These are phyloP conservation scores for Amia ocellicauda DNA, from an alignment of 2,113 vertebrate species.

Conservation along the genomic window DNA sequence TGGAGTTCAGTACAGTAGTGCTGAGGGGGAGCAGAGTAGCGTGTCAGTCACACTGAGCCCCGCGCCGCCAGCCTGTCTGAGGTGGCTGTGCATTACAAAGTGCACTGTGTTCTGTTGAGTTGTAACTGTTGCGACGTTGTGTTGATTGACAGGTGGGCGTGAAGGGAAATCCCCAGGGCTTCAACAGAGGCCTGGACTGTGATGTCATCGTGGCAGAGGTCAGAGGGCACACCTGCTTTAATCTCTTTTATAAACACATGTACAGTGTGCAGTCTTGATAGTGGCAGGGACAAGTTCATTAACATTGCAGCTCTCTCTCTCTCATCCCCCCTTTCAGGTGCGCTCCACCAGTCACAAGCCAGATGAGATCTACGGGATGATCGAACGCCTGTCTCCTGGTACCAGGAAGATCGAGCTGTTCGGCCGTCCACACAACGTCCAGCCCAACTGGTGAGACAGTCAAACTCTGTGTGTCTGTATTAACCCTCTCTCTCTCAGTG, in stretches of 20 bases:
- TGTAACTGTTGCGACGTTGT: background rate
- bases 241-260: background rate
- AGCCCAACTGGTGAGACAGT: conserved; percentile 80
- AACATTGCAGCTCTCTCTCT: background rate
- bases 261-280: no score
- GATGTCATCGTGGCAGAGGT: conserved; percentile 93
- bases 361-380: conserved; percentile 93
- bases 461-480: no score
- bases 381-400: conserved; percentile 85
- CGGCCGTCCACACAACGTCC: conserved; percentile 88
- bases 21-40: no score
- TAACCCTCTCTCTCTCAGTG: no score
- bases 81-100: no score
- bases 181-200: conserved; percentile 87
- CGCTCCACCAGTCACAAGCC: conserved; percentile 92
- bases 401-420: conserved; percentile 90
- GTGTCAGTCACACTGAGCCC: no score
- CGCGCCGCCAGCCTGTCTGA: no score
- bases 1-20: no score
- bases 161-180: conserved; percentile 88
- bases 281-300: background rate
- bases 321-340: conserved; percentile 68
- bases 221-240: conserved; percentile 19
- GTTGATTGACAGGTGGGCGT: conserved; percentile 74
- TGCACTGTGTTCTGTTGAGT: background rate